phyloP scores from a whole-genome alignment of 2,113 vertebrate species.

The Carassius gibelio region DNA sequence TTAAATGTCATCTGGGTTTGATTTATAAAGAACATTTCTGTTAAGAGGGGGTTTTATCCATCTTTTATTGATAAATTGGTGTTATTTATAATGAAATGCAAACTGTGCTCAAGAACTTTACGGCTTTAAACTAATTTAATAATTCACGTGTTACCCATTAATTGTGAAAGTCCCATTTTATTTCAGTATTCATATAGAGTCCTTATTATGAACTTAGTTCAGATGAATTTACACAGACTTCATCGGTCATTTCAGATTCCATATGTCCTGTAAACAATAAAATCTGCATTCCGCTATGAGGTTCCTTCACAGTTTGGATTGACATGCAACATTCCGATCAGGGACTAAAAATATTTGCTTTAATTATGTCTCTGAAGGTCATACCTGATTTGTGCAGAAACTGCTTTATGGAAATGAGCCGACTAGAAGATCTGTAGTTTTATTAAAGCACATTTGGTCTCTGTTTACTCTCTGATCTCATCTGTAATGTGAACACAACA shows the following conservation, averaged over 20 bases:
- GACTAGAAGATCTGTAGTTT: slow-evolving; percentile 30
- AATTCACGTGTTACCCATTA: not conserved
- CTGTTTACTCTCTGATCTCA: slow-evolving; percentile 42
- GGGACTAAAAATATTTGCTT: slow-evolving; percentile 26
- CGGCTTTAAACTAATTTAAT: not conserved
- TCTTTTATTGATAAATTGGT: not conserved
- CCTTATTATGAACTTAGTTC: not conserved
- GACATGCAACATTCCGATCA: slow-evolving; percentile 34
- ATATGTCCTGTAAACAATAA: not conserved
- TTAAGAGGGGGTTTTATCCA: not conserved
- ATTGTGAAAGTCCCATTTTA: not conserved
- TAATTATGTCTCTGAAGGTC: slow-evolving; percentile 40
- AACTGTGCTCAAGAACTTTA: not conserved
- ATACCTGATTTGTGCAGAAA: slow-evolving; percentile 30
- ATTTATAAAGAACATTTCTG: not conserved
- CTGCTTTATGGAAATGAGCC: slow-evolving; percentile 36
- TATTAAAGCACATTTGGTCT: slow-evolving; percentile 35
- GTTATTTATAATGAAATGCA: not conserved
- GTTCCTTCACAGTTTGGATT: slow-evolving; percentile 20
- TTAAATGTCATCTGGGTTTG: not conserved
- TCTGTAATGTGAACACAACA: slow-evolving; percentile 37
- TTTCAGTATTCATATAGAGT: not conserved
- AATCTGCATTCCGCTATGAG: not conserved
- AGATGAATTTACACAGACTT: not conserved
- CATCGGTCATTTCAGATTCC: not conserved